Conservation (phyloP, 1,140 invertebrate species). For the Drosophila prosaltans region DNA sequence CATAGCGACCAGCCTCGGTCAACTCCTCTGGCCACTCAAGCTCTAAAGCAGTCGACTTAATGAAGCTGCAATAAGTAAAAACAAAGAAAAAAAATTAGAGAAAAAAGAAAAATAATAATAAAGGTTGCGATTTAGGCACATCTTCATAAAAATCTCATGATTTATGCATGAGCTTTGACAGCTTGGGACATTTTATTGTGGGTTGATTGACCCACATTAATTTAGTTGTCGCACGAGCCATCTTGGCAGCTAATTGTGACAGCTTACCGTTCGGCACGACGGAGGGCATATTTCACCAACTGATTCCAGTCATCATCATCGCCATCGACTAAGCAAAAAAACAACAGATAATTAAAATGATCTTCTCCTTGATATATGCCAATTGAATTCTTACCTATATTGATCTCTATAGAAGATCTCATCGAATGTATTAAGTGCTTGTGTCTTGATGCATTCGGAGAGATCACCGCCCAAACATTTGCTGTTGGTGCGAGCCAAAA, state of each 20-base stretch:
- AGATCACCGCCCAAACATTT: slow-evolving; percentile 90
- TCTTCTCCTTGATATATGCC: background rate
- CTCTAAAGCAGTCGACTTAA: slow-evolving; percentile 90
- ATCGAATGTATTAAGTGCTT: slow-evolving; percentile 88
- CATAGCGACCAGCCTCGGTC: slow-evolving; percentile 88
- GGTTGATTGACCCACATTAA: slow-evolving; percentile 57
- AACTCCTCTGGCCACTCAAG: slow-evolving; percentile 88
- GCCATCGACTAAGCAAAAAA: slow-evolving; percentile 83
- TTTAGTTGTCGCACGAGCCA: slow-evolving; percentile 36
- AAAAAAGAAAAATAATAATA: slow-evolving; percentile 33
- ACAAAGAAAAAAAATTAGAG: too few relatives aligned
- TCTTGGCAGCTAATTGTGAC: slow-evolving; percentile 55
- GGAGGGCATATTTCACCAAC: slow-evolving; percentile 88
- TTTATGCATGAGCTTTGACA: slow-evolving; percentile 51
- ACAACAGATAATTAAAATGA: too few relatives aligned
- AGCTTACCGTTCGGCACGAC: slow-evolving; percentile 87
- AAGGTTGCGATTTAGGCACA: slow-evolving; percentile 34
- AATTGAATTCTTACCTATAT: slow-evolving; percentile 84
- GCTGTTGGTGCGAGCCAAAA: slow-evolving; percentile 88
- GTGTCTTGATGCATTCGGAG: slow-evolving; percentile 91
- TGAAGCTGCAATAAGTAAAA: slow-evolving; percentile 85
- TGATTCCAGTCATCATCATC: slow-evolving; percentile 92
- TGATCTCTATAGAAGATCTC: slow-evolving; percentile 89
- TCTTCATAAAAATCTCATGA: slow-evolving; percentile 56
- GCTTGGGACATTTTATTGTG: slow-evolving; percentile 6